phyloP scores from a whole-genome alignment of 92 coral and sea anemone species.

The Phenganax subtilis region DNA sequence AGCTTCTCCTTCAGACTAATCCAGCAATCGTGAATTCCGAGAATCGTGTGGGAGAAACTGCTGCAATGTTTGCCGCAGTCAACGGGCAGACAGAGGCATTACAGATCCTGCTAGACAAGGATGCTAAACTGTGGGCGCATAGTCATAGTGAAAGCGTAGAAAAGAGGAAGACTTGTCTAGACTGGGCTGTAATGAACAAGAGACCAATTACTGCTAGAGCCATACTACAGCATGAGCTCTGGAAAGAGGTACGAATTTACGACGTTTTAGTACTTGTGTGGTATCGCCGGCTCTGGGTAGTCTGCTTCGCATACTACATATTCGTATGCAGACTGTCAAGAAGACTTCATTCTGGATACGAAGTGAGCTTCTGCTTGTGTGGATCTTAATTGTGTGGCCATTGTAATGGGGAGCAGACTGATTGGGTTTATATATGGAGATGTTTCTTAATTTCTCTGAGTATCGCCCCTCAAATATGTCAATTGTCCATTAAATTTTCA shows the following conservation, averaged over 20 bases:
- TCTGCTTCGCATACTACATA: too few relatives aligned
- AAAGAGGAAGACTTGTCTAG: constrained; percentile 14
- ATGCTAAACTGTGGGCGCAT: not conserved
- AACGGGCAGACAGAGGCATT: constrained; percentile 8
- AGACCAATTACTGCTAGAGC: not conserved
- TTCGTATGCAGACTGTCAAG: too few relatives aligned
- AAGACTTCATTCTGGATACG: not conserved
- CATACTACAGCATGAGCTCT: not conserved
- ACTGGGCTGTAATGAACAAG: constrained; percentile 28
- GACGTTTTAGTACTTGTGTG: too few relatives aligned
- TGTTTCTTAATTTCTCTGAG: not conserved
- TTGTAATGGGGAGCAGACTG: too few relatives aligned
- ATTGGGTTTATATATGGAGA: too few relatives aligned
- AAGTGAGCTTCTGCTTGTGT: too few relatives aligned
- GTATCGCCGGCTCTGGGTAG: too few relatives aligned
- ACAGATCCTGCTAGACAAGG: not conserved
- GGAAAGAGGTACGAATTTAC: not conserved
- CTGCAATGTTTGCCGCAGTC: constrained; percentile 36
- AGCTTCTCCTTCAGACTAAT: not conserved
- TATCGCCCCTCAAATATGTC: not conserved
- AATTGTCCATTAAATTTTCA: not conserved
- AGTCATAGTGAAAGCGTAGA: not conserved
- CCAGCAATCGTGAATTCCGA: not conserved
- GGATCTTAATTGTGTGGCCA: too few relatives aligned
- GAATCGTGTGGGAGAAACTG: constrained; percentile 27